These are phyloP conservation scores for Solenopsis fugax DNA, from an alignment of 1,140 invertebrate species.

Conservation along the genomic window DNA sequence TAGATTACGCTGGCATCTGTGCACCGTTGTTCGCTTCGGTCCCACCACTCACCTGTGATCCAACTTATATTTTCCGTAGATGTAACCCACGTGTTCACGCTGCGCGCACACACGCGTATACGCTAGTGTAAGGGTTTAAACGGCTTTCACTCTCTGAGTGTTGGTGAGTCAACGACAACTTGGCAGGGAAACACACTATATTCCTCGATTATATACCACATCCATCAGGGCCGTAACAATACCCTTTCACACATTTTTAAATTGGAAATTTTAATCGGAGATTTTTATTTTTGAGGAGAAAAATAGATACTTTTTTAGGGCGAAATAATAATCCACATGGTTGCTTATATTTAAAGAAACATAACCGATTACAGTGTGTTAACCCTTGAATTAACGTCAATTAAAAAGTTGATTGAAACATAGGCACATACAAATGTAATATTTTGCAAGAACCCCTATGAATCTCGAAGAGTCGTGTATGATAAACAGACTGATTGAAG, in stretches of 20 bases:
- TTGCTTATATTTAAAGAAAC: not conserved
- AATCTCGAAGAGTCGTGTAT: not conserved
- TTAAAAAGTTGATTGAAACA: not conserved
- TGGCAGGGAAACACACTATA: constrained; percentile 66
- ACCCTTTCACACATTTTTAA: not conserved
- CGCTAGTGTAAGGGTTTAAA: constrained; percentile 60
- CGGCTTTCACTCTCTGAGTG: constrained; percentile 80
- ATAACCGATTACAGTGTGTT: not conserved
- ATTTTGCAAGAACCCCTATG: not conserved
- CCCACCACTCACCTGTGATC: constrained; percentile 68
- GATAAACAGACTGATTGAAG: constrained; percentile 14
- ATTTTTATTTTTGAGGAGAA: not conserved
- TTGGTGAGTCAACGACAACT: constrained; percentile 76
- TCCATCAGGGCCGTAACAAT: constrained; percentile 60
- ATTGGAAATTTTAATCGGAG: not conserved
- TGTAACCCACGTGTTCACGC: constrained; percentile 65
- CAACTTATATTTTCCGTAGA: constrained; percentile 71
- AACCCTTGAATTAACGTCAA: not conserved
- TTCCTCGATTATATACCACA: constrained; percentile 66
- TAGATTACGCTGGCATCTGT: constrained; percentile 66
- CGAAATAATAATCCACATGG: not conserved
- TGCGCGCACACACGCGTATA: constrained; percentile 20
- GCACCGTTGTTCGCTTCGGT: constrained; percentile 26
- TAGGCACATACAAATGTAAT: not conserved
- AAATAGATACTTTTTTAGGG: not conserved